Percentiles rank a stretch among this genome's conserved stretches.
Conservation (phyloP, 2,888 invertebrate genomes). For the Listrodromus nycthemerus region DNA sequence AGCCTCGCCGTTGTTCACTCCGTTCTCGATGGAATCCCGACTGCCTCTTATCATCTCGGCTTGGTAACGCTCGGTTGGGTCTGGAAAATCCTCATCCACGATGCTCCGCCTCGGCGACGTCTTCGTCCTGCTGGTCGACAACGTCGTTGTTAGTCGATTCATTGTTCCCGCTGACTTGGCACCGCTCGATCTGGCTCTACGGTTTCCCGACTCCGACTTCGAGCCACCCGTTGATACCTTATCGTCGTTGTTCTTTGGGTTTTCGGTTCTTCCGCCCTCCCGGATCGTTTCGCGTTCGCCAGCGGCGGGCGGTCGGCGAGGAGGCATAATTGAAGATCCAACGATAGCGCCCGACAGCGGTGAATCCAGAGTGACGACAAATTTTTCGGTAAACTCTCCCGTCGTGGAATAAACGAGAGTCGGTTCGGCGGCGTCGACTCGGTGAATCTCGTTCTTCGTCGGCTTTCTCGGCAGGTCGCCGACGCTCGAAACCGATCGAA, state of each 20-base stretch:
- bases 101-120: conserved; percentile 15
- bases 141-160: conserved; percentile 43
- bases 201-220: not conserved
- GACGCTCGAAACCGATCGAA: not conserved
- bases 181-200: conserved; percentile 25
- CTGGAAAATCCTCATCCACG: conserved; percentile 27
- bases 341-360: conserved; percentile 17
- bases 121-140: conserved; percentile 28
- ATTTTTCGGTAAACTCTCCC: conserved; percentile 29
- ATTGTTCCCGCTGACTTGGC: conserved; percentile 56
- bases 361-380: conserved; percentile 39
- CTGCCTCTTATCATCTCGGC: conserved; percentile 24
- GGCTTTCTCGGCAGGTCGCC: conserved; percentile 11
- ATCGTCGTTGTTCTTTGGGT: conserved; percentile 31
- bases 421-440: conserved; percentile 22
- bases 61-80: conserved; percentile 27
- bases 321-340: conserved; percentile 10
- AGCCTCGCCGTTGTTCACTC: not conserved
- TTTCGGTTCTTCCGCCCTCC: conserved; percentile 31
- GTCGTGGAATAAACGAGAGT: conserved; percentile 8
- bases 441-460: conserved; percentile 3
- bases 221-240: conserved; percentile 36
- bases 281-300: conserved; percentile 42
- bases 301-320: conserved; percentile 17
- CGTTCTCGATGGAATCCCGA: conserved; percentile 28